These are phyloP conservation scores for Eleutherodactylus coqui DNA, from an alignment of 2,797 vertebrate genomes.

Conservation along the genomic window DNA sequence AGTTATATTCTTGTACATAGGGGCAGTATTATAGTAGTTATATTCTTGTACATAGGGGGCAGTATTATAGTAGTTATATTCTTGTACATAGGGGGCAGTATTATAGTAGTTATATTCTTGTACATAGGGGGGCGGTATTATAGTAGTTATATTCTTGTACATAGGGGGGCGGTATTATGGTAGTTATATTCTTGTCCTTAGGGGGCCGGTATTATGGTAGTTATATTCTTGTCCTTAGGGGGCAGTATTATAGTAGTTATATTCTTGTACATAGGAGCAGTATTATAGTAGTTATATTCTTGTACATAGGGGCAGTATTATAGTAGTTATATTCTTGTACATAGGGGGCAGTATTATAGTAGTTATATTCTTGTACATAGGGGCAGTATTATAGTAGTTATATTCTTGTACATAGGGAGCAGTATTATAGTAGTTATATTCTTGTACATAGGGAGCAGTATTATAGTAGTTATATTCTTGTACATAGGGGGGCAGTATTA, in stretches of 20 bases:
- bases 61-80: background rate
- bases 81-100: constrained; percentile 5
- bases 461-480: constrained; percentile 12
- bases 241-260: constrained; percentile 10
- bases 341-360: background rate
- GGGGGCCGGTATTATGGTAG: too few relatives aligned
- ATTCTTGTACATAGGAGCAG: background rate
- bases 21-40: constrained; percentile 5
- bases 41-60: constrained; percentile 1
- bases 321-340: constrained; percentile 13
- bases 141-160: background rate
- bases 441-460: background rate
- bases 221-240: background rate
- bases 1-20: background rate
- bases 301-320: constrained; percentile 9
- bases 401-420: constrained; percentile 2
- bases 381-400: constrained; percentile 16
- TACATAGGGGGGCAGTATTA: background rate
- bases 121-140: background rate
- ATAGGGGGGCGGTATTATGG: too few relatives aligned
- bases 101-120: constrained; percentile 1
- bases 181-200: too few relatives aligned
- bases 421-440: constrained; percentile 16
- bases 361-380: constrained; percentile 11
- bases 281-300: constrained; percentile 17